These are phyloP conservation scores for Hippocampus zosterae DNA, from an alignment of 2,113 vertebrate genomes.

Conservation along the genomic window DNA sequence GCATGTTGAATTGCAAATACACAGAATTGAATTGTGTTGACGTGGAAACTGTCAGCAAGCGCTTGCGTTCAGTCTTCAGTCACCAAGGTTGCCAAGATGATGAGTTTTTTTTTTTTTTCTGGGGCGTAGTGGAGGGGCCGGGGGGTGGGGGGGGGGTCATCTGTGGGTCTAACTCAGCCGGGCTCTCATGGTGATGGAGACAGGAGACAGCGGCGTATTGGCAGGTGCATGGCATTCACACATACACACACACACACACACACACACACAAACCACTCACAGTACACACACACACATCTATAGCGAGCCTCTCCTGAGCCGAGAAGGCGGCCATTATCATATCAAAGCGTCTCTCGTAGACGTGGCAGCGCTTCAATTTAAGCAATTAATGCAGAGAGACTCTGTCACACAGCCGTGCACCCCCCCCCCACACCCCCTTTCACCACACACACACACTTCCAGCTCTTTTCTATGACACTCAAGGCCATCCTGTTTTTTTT, in stretches of 20 bases:
- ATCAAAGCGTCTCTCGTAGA: conserved; percentile 99
- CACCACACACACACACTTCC: conserved; percentile 23
- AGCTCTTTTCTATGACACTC: conserved; percentile 44
- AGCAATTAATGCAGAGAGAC: conserved; percentile 99
- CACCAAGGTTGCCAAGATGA: conserved; percentile 13
- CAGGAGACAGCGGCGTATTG: conserved; percentile 87
- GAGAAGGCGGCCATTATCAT: conserved; percentile 99
- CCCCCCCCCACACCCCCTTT: conserved; percentile 20
- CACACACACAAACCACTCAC: too few species aligned
- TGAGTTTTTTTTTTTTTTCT: not conserved
- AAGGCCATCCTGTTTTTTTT: conserved; percentile 49
- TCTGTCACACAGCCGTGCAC: conserved; percentile 85
- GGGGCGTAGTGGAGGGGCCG: too few species aligned
- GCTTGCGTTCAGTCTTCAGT: not conserved
- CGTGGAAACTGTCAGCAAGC: not conserved
- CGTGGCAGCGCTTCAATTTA: conserved; percentile 99
- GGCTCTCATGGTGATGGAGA: conserved; percentile 81
- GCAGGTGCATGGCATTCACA: conserved; percentile 94
- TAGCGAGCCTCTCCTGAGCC: conserved; percentile 81
- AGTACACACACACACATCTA: conserved; percentile 37
- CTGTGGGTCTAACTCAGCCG: conserved; percentile 46
- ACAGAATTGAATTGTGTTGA: too few species aligned
- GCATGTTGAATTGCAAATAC: too few species aligned
- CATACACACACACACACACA: not conserved
- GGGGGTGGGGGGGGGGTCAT: not conserved